Evolutionary conservation across 1,140 invertebrate species (phyloP).

Genomic region (Drosophila carrolli): DNA sequence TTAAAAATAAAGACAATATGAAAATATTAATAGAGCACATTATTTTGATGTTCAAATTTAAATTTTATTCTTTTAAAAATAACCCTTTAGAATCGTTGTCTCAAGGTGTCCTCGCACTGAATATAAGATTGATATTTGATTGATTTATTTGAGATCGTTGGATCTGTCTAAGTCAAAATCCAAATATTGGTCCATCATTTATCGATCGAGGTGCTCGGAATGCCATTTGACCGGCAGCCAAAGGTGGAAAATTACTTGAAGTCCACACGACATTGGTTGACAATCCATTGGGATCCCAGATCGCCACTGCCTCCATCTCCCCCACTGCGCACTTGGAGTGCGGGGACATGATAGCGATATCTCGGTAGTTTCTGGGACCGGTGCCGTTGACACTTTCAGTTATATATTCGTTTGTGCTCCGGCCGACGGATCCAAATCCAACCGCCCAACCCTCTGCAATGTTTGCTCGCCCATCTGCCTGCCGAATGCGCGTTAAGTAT

Average conservation of each 20-base stretch:
- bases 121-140: slow-evolving; percentile 12
- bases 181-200: slow-evolving; percentile 51
- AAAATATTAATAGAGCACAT: too few relatives aligned
- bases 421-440: slow-evolving; percentile 1
- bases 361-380: slow-evolving; percentile 32
- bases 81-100: slow-evolving; percentile 17
- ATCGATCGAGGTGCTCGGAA: slow-evolving; percentile 13
- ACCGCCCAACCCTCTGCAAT: slow-evolving; percentile 21
- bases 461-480: slow-evolving; percentile 37
- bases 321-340: slow-evolving; percentile 2
- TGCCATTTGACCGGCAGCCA: slow-evolving; percentile 15
- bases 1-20: too few relatives aligned
- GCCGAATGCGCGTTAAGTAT: slow-evolving; percentile 77
- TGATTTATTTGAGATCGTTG: slow-evolving; percentile 11
- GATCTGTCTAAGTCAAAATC: slow-evolving; percentile 11
- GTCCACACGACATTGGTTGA: slow-evolving; percentile 7
- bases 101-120: slow-evolving; percentile 25
- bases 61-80: neutral
- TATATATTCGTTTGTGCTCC: slow-evolving; percentile 38
- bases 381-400: slow-evolving; percentile 53
- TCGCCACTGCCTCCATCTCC: neutral
- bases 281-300: slow-evolving; percentile 3
- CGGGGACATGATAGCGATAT: slow-evolving; percentile 13
- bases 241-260: slow-evolving; percentile 58
- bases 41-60: too few relatives aligned